A percentile compares a stretch with the other conserved stretches of the same genome.
phyloP scores from a whole-genome alignment of 2,888 invertebrate genomes.

The Luperina nickerlii region DNA sequence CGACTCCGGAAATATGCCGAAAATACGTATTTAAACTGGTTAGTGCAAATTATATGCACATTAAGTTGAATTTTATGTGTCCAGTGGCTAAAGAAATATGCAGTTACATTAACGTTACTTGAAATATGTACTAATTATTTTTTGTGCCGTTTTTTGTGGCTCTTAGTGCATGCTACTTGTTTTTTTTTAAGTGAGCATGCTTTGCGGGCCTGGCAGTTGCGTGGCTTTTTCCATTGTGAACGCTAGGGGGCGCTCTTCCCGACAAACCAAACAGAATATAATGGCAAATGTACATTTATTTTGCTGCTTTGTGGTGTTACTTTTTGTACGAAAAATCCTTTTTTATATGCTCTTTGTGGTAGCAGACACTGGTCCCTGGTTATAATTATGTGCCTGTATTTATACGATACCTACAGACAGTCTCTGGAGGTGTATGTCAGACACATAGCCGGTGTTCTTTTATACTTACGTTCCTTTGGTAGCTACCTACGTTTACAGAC shows the following conservation, averaged over 20 bases:
- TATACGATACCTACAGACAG: neutral
- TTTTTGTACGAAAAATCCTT: conserved; percentile 3
- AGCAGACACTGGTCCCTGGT: neutral
- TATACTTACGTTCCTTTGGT: neutral
- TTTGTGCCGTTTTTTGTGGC: conserved; percentile 48
- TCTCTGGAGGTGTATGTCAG: no score
- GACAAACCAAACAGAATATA: conserved; percentile 71
- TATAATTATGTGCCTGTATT: neutral
- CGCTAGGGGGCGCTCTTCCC: conserved; percentile 52
- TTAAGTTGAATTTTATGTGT: conserved; percentile 56
- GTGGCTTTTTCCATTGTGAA: conserved; percentile 41
- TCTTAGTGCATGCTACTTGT: conserved; percentile 46
- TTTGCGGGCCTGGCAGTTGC: conserved; percentile 31
- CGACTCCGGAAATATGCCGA: conserved; percentile 29
- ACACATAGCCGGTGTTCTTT: neutral
- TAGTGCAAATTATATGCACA: conserved; percentile 48
- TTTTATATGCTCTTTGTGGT: neutral
- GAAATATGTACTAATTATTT: conserved; percentile 37
- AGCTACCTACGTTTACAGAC: neutral
- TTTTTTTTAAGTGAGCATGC: conserved; percentile 51
- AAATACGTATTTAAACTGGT: conserved; percentile 48
- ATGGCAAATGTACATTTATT: conserved; percentile 69
- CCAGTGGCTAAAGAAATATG: conserved; percentile 43
- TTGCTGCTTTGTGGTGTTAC: conserved; percentile 59
- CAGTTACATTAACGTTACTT: conserved; percentile 41